Conservation (phyloP, 64 coral and sea anemone genomes). For the Montipora cactus region DNA sequence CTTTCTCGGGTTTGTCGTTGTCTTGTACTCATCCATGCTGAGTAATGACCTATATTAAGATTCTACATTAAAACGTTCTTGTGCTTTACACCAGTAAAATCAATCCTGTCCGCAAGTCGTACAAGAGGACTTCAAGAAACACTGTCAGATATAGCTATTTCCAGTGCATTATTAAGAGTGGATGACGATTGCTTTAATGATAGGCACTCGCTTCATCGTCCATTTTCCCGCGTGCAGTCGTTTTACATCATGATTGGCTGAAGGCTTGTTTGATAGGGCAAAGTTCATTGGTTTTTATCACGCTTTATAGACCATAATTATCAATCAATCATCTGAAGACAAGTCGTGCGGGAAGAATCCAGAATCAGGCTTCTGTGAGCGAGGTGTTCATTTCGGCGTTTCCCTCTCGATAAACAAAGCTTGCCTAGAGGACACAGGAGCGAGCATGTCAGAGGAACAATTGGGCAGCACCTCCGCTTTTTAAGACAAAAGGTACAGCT, state of each 20-base stretch:
- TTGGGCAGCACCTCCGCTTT: conserved; percentile 2
- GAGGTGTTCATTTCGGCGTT: background rate
- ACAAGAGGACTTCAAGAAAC: no score
- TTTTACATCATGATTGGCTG: no score
- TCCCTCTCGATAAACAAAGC: conserved; percentile 7
- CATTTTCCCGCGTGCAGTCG: no score
- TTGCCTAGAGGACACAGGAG: conserved; percentile 43
- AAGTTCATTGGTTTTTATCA: no score
- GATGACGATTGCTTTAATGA: no score
- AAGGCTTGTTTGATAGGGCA: no score
- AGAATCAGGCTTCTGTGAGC: conserved; percentile 25
- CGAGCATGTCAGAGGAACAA: background rate
- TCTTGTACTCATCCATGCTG: no score
- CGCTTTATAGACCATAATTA: no score
- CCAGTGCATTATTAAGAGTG: no score
- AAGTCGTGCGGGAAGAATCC: conserved; percentile 30
- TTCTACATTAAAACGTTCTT: background rate
- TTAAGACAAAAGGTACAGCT: conserved; percentile 42
- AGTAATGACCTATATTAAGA: background rate
- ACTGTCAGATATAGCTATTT: no score
- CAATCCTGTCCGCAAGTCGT: background rate
- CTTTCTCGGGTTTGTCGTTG: no score
- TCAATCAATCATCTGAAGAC: background rate
- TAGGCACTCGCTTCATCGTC: no score
- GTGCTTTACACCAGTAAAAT: background rate